These are phyloP conservation scores for Poeciliopsis presidionis DNA, from an alignment of 2,797 vertebrate species.

Conservation along the genomic window DNA sequence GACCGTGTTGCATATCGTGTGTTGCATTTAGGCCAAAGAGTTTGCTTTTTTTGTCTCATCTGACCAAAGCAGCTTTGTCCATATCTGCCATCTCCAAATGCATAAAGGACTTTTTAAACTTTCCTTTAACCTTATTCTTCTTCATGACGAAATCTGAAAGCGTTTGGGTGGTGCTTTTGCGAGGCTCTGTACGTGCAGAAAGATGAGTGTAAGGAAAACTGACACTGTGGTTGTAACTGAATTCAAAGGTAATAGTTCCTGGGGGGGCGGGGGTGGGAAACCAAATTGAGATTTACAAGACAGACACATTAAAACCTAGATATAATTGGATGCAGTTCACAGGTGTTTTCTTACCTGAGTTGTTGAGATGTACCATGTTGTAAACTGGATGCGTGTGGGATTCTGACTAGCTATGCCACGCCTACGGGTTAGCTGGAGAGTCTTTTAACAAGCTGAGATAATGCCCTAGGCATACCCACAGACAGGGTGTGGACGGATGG, in stretches of 20 bases:
- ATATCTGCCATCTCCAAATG: background rate
- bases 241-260: slow-evolving; percentile 18
- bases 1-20: too few relatives aligned
- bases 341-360: slow-evolving; percentile 15
- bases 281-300: background rate
- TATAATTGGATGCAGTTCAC: slow-evolving; percentile 10
- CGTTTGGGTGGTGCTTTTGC: background rate
- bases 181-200: background rate
- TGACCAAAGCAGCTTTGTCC: background rate
- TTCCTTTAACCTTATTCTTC: background rate
- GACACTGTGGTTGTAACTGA: slow-evolving; percentile 18
- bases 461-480: slow-evolving; percentile 41
- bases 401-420: slow-evolving; percentile 38
- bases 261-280: background rate
- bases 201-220: slow-evolving; percentile 1
- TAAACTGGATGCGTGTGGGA: slow-evolving; percentile 28
- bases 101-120: background rate
- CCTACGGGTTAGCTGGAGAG: slow-evolving; percentile 21
- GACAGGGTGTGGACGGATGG: slow-evolving; percentile 60
- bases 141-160: background rate
- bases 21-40: too few relatives aligned
- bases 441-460: slow-evolving; percentile 55
- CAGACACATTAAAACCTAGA: background rate
- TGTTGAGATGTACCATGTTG: slow-evolving; percentile 8
- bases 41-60: background rate